These are phyloP conservation scores for Myathropa florea DNA, from an alignment of 2,888 invertebrate species.

Conservation along the genomic window DNA sequence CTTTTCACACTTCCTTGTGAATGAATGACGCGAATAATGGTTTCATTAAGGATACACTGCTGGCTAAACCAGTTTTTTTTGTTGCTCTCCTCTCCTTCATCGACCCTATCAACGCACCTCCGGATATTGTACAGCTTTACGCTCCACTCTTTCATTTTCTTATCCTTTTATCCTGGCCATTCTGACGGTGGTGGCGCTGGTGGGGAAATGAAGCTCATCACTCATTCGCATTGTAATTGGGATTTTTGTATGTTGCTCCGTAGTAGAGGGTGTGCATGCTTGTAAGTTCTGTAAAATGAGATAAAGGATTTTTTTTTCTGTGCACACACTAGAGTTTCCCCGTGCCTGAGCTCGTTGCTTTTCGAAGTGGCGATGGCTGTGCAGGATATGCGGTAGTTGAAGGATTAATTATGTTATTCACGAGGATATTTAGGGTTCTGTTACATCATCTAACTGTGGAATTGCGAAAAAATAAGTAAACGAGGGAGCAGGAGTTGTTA, in stretches of 20 bases:
- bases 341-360: too few relatives aligned
- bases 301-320: not conserved
- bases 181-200: not conserved
- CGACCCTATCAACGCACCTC: constrained; percentile 66
- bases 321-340: too few relatives aligned
- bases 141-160: constrained; percentile 29
- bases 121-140: constrained; percentile 62
- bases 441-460: not conserved
- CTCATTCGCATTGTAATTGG: constrained; percentile 68
- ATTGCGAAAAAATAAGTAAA: not conserved
- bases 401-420: constrained; percentile 40
- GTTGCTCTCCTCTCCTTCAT: not conserved
- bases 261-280: not conserved
- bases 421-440: not conserved
- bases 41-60: constrained; percentile 68
- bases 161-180: constrained; percentile 45
- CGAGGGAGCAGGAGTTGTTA: not conserved
- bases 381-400: constrained; percentile 24
- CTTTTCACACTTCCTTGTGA: constrained; percentile 66
- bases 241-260: constrained; percentile 48
- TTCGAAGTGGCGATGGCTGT: not conserved
- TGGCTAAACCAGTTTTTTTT: constrained; percentile 46
- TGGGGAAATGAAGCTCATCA: constrained; percentile 61
- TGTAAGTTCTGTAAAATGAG: not conserved
- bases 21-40: constrained; percentile 66